Percentiles rank a stretch among this genome's conserved stretches.
phyloP scores from a whole-genome alignment of 2,113 vertebrate genomes.

The Panurus biarmicus region DNA sequence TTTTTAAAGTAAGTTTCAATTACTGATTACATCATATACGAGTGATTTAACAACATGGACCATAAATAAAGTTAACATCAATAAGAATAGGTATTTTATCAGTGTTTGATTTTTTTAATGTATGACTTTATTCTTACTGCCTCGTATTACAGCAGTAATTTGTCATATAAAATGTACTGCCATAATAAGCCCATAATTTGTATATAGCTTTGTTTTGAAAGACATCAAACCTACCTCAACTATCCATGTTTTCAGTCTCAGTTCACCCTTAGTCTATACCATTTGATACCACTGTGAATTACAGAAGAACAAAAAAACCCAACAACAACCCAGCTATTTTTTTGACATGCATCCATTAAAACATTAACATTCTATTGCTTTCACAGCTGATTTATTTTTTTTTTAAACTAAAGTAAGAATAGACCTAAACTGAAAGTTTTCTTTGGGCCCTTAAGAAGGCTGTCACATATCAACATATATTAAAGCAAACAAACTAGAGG shows the following conservation, averaged over 20 bases:
- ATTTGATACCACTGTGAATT: neutral
- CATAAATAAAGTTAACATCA: neutral
- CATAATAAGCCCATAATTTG: neutral
- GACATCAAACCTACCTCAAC: neutral
- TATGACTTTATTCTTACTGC: neutral
- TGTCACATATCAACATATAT: neutral
- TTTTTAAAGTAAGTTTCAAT: neutral
- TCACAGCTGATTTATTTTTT: neutral
- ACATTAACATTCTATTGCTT: neutral
- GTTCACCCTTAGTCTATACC: neutral
- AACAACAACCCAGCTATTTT: too few species aligned
- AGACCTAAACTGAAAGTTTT: neutral
- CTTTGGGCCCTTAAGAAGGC: neutral
- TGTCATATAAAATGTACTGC: neutral
- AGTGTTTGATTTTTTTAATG: neutral
- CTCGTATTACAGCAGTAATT: neutral
- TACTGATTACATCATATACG: neutral
- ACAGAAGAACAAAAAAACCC: neutral
- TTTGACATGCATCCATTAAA: neutral
- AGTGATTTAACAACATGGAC: neutral
- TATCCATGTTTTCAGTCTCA: neutral
- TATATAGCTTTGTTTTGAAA: neutral
- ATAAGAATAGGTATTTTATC: neutral
- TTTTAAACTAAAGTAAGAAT: neutral
- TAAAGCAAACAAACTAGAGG: neutral